Evolutionary conservation across 2,113 vertebrate genomes (phyloP), one percentile per base, ranked within the genome.

Genomic region (Etia nguti): DNA sequence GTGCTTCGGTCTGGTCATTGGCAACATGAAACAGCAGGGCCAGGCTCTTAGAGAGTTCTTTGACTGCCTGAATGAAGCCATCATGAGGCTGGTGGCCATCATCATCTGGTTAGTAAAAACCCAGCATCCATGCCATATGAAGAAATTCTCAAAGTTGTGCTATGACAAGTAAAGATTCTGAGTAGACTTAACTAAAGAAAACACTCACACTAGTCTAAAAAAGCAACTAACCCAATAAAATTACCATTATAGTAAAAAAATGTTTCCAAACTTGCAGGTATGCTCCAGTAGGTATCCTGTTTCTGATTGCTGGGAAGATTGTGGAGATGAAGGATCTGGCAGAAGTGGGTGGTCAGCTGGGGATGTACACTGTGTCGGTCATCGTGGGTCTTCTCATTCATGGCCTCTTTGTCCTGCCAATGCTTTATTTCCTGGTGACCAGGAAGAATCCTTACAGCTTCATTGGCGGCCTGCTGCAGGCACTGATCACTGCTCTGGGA

Each of bases 251-350:
- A 50, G 20, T 79, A 54, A 54, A 68, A 68, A 4, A 38, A 2
- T 26, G 20, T 10, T 60, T 85, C 6, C 5, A 16, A 46, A 50
- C 34, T 22, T 18, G 46, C 87, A 99, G 99, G 98, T 99, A 99
- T 0, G 97, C 98, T 59, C 99, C 99, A 1, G 96, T 99, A 73
- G 98, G 98, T 6, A 99, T 99, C 93, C 93, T 99, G 86, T 99
- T 99, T 95, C 96, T 99, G 90, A 98, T 99, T 31, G 97, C 98
- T n/a, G 98, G 98, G 26, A 99, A 99, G 93, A 98, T 99, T 50
- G 95, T 99, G 86, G 98, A 99, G 93, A 99, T 99, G 98, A 97
- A 98, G 89, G 96, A 99, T 89, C 93, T 99, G 62, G 97, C 96
- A 0, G 97, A 98, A 93, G 95, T 99, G 90, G 98, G 99, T 8